Conservation (phyloP, 2,113 vertebrate genomes). For the Gallinago undulata region DNA sequence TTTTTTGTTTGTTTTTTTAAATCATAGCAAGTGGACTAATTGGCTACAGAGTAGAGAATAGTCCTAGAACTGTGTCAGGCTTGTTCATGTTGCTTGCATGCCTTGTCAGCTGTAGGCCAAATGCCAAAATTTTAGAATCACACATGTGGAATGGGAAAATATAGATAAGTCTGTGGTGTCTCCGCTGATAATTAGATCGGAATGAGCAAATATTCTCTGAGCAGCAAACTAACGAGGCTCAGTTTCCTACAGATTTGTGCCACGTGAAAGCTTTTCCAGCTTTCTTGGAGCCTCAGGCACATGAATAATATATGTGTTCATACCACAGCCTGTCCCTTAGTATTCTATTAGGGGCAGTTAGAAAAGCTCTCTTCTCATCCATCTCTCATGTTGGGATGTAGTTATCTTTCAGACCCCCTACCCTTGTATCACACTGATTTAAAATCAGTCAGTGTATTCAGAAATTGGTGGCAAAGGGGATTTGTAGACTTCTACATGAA, state of each 20-base stretch:
- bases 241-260: neutral
- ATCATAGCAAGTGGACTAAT: neutral
- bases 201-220: constrained; percentile 18
- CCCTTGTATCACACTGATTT: neutral
- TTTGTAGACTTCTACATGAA: neutral
- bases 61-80: neutral
- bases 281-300: neutral
- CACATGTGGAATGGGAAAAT: neutral
- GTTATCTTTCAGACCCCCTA: neutral
- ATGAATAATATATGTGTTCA: constrained; percentile 33
- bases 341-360: neutral
- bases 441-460: neutral
- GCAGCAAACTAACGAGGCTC: neutral
- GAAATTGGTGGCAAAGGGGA: neutral
- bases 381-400: neutral
- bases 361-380: neutral
- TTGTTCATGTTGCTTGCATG: neutral
- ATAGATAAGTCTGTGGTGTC: neutral
- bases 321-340: neutral
- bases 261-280: neutral
- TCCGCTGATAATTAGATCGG: neutral
- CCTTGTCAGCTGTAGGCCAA: neutral
- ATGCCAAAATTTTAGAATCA: neutral
- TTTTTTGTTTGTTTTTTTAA: too few species aligned
- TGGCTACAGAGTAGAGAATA: neutral